phyloP scores from a whole-genome alignment of 2,797 vertebrate genomes.

The Phoebastria nigripes region DNA sequence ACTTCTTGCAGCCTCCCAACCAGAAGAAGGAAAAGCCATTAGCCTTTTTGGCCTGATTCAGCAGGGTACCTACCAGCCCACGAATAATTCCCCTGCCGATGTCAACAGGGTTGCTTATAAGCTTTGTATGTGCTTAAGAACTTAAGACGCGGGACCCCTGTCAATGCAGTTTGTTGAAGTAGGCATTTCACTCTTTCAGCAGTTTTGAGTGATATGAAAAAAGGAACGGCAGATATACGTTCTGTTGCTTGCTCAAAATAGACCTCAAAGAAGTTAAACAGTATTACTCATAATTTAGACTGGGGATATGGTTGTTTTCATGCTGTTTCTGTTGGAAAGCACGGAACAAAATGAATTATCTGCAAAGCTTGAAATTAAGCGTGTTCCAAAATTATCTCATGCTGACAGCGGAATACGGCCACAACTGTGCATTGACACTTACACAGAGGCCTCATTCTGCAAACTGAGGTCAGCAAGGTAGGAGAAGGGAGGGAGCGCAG shows the following conservation, averaged over 20 bases:
- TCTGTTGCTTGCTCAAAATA: constrained; percentile 24
- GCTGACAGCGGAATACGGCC: not conserved
- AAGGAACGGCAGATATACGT: not conserved
- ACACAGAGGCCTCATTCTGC: not conserved
- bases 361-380: not conserved
- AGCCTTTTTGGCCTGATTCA: constrained; percentile 11
- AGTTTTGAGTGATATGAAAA: not conserved
- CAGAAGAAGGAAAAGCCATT: not conserved
- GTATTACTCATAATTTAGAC: constrained; percentile 23
- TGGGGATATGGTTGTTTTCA: not conserved
- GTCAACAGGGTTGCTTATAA: not conserved
- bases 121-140: not conserved
- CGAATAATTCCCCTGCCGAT: not conserved
- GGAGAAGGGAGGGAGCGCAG: accelerated
- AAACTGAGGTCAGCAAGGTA: not conserved
- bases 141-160: not conserved
- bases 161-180: not conserved
- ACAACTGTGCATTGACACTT: not conserved
- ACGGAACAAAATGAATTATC: not conserved
- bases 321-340: constrained; percentile 21
- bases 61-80: not conserved
- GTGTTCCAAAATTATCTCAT: not conserved
- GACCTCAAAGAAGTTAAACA: constrained; percentile 5
- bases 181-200: not conserved
- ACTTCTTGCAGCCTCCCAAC: not conserved